A percentile compares a stretch with the other conserved stretches of the same genome.
phyloP scores from a whole-genome alignment of 2,113 vertebrate species.

The Semicossyphus pulcher region DNA sequence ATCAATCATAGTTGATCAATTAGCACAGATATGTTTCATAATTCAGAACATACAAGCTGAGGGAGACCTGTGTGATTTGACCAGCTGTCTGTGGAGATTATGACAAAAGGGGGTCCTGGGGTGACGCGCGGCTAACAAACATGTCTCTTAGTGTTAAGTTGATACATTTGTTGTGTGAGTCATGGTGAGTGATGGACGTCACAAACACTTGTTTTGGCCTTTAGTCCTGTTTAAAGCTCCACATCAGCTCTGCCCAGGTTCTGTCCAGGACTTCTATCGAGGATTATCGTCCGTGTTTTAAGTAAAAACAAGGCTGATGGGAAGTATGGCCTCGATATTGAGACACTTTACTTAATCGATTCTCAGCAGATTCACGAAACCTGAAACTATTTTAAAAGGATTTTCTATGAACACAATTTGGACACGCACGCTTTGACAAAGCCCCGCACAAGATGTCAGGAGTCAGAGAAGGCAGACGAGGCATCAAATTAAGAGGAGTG shows the following conservation, averaged over 20 bases:
- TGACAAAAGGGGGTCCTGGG: background rate
- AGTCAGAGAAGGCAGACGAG: background rate
- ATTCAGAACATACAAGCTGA: too few relatives aligned
- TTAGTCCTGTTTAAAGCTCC: background rate
- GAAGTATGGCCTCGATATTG: background rate
- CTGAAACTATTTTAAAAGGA: too few relatives aligned
- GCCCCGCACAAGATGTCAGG: background rate
- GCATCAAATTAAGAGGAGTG: conserved; percentile 25
- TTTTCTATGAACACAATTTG: background rate
- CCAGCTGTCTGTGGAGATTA: background rate
- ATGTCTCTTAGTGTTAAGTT: background rate
- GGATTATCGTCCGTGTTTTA: too few relatives aligned
- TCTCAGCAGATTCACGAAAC: too few relatives aligned
- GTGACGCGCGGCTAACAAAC: background rate
- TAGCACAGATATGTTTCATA: too few relatives aligned
- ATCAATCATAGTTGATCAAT: too few relatives aligned
- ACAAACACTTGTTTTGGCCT: background rate
- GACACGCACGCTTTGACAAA: background rate
- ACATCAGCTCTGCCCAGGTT: background rate
- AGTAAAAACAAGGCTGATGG: background rate
- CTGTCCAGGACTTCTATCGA: too few relatives aligned
- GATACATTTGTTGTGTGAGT: background rate
- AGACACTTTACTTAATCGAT: background rate
- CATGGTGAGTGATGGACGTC: background rate
- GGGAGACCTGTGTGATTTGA: background rate